Base-by-base conservation (phyloP, 2,888 invertebrate species). In the Agonopterix subpropinquella region DNA sequence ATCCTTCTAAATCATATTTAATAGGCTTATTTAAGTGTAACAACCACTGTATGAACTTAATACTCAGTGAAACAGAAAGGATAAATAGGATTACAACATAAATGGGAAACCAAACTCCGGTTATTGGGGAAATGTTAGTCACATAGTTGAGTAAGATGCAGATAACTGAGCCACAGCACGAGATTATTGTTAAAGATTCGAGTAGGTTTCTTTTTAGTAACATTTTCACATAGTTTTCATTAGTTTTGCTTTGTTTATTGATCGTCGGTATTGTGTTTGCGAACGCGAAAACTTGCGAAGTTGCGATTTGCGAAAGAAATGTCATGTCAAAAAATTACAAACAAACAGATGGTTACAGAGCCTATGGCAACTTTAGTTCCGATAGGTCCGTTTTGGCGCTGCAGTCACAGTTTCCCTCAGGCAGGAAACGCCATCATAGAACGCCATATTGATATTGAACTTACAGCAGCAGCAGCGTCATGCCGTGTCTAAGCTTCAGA, bases 31-130 rank as follows among this genome's bases (percentile, higher is more conserved):
- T 90, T 53, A 89, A 72, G 56, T 76, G 77, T 47, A 91, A 65
- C 49, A 91, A 63, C 77, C 85, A 89, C 62, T 90, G 90, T 28
- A 91, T 80, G 62, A 82, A 77, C 58, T 84, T 80, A 62, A 90
- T 89, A 68, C 90, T 90, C 43, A 87, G 51, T 57, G 82, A 80
- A 44, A 90, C 63, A 2, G 90, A 85, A 0, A 74, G 52, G 39
- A 89, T 61, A 68, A 89, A 89, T 42, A 89, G 54, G 39, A 70
- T 48, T 44, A 86, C 39, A 49, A 84, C 56, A 56, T 89, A 90
- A 43, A 82, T 55, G n/a, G 76, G 59, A 53, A 89, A 77, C 84
- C 85, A 89, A 48, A 83, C 65, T 48, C 87, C 85, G 13, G 73
- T 69, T 57, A 88, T 56, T 1, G 83, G 83, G 0, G 86, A 85